These are phyloP conservation scores for Oxytorus armatus DNA, from an alignment of 2,888 invertebrate species.

Conservation along the genomic window DNA sequence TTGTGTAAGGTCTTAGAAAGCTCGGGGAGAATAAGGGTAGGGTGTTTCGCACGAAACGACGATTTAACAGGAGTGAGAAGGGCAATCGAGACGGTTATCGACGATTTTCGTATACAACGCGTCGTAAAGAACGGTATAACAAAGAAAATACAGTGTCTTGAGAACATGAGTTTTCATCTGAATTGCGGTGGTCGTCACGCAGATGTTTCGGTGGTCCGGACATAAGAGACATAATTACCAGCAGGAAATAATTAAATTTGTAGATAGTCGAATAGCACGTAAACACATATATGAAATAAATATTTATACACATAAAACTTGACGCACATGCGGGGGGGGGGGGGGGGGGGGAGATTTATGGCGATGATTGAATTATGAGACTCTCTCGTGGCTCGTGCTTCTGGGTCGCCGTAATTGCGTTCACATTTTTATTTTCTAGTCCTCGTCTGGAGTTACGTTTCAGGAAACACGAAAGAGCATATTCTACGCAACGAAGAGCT, in stretches of 20 bases:
- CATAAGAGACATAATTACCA: slow-evolving; percentile 43
- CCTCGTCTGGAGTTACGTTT: slow-evolving; percentile 52
- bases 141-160: slow-evolving; percentile 12
- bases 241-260: slow-evolving; percentile 61
- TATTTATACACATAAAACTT: slow-evolving; percentile 5
- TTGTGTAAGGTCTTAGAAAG: slow-evolving; percentile 34
- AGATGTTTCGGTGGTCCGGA: slow-evolving; percentile 52
- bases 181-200: slow-evolving; percentile 34
- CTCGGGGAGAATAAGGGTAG: slow-evolving; percentile 49
- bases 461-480: slow-evolving; percentile 53
- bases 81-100: slow-evolving; percentile 60
- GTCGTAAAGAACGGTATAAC: slow-evolving; percentile 26
- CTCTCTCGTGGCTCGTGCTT: slow-evolving; percentile 42
- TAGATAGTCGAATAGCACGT: background rate
- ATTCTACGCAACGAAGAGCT: slow-evolving; percentile 33
- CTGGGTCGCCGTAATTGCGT: slow-evolving; percentile 61
- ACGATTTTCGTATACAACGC: slow-evolving; percentile 56
- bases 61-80: slow-evolving; percentile 57
- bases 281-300: background rate
- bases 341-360: background rate
- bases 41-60: slow-evolving; percentile 63
- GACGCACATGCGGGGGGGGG: background rate
- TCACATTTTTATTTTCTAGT: slow-evolving; percentile 58
- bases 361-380: slow-evolving; percentile 56
- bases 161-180: slow-evolving; percentile 5